Evolutionary conservation across 2,797 vertebrate genomes (phyloP), one percentile per base, ranked within the genome.

Genomic region (Hephaestus fuliginosus): DNA sequence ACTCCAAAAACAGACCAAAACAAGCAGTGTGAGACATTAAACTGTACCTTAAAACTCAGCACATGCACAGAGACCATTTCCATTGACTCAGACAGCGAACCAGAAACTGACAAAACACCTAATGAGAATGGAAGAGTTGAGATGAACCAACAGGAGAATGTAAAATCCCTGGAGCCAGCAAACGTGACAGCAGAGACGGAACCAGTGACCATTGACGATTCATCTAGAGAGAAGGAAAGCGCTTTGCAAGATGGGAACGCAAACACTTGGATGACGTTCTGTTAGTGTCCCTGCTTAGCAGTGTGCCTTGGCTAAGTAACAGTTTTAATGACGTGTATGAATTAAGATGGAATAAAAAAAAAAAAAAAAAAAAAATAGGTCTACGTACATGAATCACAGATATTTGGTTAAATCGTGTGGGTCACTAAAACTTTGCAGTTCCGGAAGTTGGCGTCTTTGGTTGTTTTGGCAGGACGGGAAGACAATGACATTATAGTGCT

Each of bases 31-130:
- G 80, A 85, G 17, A 95, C 96, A 88, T 94, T 96, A 13, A 97
- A 97, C 80, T 97, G 92, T 90, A 96, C 96, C 55, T 95, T 96
- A 18, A 96, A 93, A 63, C 71, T 91, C 67, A 90, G 70, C 41
- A 90, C 86, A 14, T 93, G 85, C 88, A 90, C 91, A 78, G 95
- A 96, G 87, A 92, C 95, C 25, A 95, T 96, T 81, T 91, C 92
- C 18, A 91, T 96, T 52, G 95, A 96, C 74, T 95, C 95, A 1
- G 95, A 96, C 81, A 95, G 93, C 76, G 95, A 95, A 68, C 86
- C 92, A n/a, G 96, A 96, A 74, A 76, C 39, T 0, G 88, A 91
- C 46, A 82, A 83, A 2, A 57, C 60, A 33, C 80, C 78, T 8
- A 39, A 68, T 48, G 80, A 90, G 53, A 91, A 92, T 67, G 83